Evolutionary conservation across 2,797 vertebrate genomes (phyloP).

Genomic region (Sebastes trivittatus): DNA sequence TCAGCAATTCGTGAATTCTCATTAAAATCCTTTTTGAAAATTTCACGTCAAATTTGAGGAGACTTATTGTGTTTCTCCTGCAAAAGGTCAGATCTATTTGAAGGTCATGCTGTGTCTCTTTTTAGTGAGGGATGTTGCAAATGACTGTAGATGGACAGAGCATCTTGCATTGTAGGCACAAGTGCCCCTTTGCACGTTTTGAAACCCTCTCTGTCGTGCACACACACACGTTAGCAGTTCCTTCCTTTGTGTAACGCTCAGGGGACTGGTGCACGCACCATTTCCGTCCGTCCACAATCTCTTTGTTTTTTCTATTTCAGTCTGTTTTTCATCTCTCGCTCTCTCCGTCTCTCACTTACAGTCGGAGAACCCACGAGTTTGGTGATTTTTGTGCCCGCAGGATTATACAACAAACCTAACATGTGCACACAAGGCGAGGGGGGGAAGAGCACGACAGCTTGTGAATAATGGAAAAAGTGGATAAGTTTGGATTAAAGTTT

Average conservation of each 20-base stretch:
- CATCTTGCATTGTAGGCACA: constrained; percentile 8
- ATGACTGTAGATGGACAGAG: constrained; percentile 22
- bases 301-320: constrained; percentile 45
- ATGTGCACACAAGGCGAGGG: background rate
- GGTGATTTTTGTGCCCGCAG: constrained; percentile 20
- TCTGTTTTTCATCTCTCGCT: constrained; percentile 24
- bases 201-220: constrained; percentile 55
- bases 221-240: constrained; percentile 77
- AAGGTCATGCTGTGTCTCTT: constrained; percentile 4
- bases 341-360: background rate
- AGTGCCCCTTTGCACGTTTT: constrained; percentile 47
- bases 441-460: background rate
- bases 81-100: constrained; percentile 24
- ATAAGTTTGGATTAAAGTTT: constrained; percentile 59
- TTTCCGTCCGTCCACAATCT: constrained; percentile 75
- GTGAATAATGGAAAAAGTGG: constrained; percentile 58
- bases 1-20: constrained; percentile 36
- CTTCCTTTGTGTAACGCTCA: constrained; percentile 83
- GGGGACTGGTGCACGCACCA: constrained; percentile 56
- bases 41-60: background rate
- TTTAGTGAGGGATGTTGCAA: background rate
- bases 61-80: background rate
- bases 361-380: constrained; percentile 16
- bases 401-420: constrained; percentile 47
- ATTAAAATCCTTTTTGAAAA: constrained; percentile 26